Conservation (phyloP, 2,113 vertebrate genomes). For the Neolamprologus falcicula region DNA sequence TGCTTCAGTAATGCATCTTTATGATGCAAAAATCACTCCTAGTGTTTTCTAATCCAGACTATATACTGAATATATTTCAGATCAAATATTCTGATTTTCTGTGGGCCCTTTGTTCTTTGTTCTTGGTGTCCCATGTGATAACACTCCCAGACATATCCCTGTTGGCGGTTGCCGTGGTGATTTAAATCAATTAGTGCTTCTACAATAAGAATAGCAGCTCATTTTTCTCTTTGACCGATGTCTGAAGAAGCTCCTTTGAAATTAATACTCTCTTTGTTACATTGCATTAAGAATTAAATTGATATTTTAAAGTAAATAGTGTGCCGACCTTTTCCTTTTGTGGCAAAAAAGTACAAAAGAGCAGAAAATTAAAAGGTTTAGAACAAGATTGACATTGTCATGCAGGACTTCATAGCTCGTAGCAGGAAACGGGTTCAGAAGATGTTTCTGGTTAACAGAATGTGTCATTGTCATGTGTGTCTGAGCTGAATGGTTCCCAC, state of each 20-base stretch:
- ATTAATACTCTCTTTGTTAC: neutral
- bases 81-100: neutral
- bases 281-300: neutral
- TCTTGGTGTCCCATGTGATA: neutral
- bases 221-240: neutral
- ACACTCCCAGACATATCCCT: neutral
- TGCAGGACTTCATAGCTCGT: neutral
- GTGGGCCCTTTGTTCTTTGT: neutral
- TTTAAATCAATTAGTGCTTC: neutral
- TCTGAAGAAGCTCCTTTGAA: neutral
- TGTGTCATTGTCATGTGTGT: neutral
- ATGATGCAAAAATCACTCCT: neutral
- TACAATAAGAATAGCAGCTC: neutral
- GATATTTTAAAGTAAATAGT: neutral
- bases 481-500: conserved; percentile 12
- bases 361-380: neutral
- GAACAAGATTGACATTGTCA: neutral
- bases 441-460: neutral
- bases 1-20: neutral
- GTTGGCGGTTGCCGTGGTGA: neutral
- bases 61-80: neutral
- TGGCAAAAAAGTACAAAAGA: neutral
- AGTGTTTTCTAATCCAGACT: neutral
- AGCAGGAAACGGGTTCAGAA: neutral
- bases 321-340: neutral